Evolutionary conservation across 2,797 vertebrate species (phyloP).

Genomic region (Chlorospingus flavigularis): DNA sequence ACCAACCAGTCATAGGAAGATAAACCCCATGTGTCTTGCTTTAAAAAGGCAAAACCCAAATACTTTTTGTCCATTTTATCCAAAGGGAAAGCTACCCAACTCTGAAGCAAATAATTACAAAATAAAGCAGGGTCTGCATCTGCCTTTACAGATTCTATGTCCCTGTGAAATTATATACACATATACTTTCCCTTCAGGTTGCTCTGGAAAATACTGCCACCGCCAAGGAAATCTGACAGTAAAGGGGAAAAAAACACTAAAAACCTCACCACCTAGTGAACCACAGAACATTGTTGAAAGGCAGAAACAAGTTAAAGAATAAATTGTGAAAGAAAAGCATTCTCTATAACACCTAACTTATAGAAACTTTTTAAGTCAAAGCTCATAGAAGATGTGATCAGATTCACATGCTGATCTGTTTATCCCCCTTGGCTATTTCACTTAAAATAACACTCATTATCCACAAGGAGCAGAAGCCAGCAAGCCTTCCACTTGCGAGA

Average conservation of each 20-base stretch:
- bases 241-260: not conserved
- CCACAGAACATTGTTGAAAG: not conserved
- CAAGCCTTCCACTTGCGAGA: not conserved
- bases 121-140: not conserved
- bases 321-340: not conserved
- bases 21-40: not conserved
- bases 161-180: not conserved
- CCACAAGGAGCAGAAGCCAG: not conserved
- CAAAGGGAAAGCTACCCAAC: not conserved
- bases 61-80: not conserved
- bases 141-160: not conserved
- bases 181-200: not conserved
- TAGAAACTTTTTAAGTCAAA: not conserved
- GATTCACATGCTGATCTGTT: conserved; percentile 17
- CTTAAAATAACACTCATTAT: not conserved
- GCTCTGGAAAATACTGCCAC: not conserved
- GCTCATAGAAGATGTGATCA: not conserved
- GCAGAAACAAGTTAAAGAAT: not conserved
- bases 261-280: not conserved
- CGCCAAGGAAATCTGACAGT: not conserved
- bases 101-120: not conserved
- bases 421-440: not conserved
- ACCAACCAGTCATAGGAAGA: not conserved
- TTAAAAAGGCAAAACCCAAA: not conserved
- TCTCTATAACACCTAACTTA: not conserved